phyloP scores from a whole-genome alignment of 2,888 invertebrate species.

The Tiliacea citrago region DNA sequence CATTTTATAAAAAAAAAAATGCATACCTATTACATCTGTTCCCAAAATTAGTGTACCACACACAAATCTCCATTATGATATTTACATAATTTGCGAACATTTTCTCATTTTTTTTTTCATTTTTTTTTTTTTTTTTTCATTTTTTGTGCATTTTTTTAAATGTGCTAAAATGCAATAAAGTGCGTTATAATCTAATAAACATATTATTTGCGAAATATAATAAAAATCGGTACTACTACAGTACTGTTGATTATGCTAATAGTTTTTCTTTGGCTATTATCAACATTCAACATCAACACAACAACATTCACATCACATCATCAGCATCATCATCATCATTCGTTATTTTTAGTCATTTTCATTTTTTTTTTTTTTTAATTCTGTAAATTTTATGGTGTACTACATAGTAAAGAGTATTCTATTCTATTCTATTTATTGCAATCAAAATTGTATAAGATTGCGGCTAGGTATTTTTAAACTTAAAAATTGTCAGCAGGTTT shows the following conservation, averaged over 20 bases:
- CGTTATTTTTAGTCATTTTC: too few relatives aligned
- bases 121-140: too few relatives aligned
- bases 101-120: too few relatives aligned
- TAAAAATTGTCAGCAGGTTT: neutral
- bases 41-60: constrained; percentile 10
- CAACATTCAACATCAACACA: too few relatives aligned
- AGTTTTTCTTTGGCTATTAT: constrained; percentile 4
- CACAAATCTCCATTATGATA: constrained; percentile 29
- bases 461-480: neutral
- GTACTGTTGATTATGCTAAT: too few relatives aligned
- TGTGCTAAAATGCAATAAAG: constrained; percentile 37
- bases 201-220: neutral
- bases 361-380: too few relatives aligned
- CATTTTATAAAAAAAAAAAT: too few relatives aligned
- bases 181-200: constrained; percentile 30
- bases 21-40: constrained; percentile 29
- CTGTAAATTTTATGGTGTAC: too few relatives aligned
- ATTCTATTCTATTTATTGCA: neutral
- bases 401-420: too few relatives aligned
- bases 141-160: constrained; percentile 35
- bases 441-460: neutral
- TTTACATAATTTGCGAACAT: constrained; percentile 50
- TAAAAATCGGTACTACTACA: neutral
- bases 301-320: too few relatives aligned
- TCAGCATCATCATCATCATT: too few relatives aligned